Percentiles rank a stretch among this genome's conserved stretches.
These are phyloP conservation scores for Helarctos malayanus DNA, from an alignment of 2,797 vertebrate genomes.

Conservation along the genomic window DNA sequence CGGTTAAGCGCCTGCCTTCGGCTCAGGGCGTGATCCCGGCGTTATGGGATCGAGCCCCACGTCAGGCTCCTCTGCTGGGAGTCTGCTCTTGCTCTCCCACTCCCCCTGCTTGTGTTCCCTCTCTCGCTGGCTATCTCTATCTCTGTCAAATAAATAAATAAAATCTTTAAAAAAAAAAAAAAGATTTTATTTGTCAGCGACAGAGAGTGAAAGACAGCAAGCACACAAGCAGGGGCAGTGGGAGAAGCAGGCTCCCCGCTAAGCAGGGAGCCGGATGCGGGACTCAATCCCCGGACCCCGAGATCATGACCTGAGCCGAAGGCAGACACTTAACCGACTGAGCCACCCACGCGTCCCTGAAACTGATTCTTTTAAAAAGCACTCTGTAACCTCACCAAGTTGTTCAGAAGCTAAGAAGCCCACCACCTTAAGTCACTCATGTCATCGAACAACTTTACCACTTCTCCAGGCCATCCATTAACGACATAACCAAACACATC, in stretches of 20 bases:
- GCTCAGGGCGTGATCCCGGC: too few relatives aligned
- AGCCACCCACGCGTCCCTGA: background rate
- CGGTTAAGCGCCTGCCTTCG: too few relatives aligned
- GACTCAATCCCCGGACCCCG: background rate
- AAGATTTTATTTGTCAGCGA: background rate
- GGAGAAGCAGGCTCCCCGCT: background rate
- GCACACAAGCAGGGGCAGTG: too few relatives aligned
- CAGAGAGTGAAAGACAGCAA: too few relatives aligned
- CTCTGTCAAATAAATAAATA: too few relatives aligned
- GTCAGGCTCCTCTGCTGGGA: too few relatives aligned
- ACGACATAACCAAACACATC: background rate
- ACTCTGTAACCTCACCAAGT: background rate
- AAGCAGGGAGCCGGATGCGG: background rate
- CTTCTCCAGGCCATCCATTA: background rate
- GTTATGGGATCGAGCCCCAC: too few relatives aligned
- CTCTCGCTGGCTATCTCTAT: too few relatives aligned
- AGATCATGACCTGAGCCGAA: background rate
- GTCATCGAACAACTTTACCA: background rate
- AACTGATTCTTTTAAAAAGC: background rate
- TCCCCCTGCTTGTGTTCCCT: too few relatives aligned
- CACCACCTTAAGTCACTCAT: background rate
- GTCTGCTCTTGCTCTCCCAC: too few relatives aligned
- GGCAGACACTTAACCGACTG: background rate
- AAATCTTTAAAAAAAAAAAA: too few relatives aligned
- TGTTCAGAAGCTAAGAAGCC: conserved; percentile 33